Percentiles rank a stretch among this genome's conserved stretches.
Conservation (phyloP, 2,797 vertebrate species). For the Betta splendens region DNA sequence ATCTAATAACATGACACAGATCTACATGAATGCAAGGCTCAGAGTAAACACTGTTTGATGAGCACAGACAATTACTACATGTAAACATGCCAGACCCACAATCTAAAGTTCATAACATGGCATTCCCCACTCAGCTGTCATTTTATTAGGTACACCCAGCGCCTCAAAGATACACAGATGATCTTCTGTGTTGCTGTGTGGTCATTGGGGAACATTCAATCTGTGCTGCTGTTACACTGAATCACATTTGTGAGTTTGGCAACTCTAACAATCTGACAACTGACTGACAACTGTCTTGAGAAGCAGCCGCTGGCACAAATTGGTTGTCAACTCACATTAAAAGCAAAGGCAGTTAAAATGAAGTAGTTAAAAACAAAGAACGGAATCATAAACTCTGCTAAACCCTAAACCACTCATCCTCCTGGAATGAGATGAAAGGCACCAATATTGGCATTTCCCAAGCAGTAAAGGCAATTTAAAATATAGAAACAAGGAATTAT, state of each 20-base stretch:
- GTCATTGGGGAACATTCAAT: too few relatives aligned
- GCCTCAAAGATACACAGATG: too few relatives aligned
- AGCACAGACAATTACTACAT: constrained; percentile 25
- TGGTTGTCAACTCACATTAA: constrained; percentile 23
- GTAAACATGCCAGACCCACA: constrained; percentile 49
- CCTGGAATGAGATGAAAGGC: constrained; percentile 60
- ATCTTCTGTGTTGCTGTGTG: too few relatives aligned
- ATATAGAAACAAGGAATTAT: neutral
- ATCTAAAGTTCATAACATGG: constrained; percentile 4
- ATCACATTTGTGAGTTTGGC: neutral
- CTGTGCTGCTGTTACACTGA: neutral
- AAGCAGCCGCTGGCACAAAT: constrained; percentile 53
- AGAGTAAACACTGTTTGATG: constrained; percentile 40
- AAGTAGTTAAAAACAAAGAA: constrained; percentile 12
- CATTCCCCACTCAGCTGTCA: neutral
- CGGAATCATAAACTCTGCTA: constrained; percentile 16
- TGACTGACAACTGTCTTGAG: neutral
- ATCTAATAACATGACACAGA: constrained; percentile 7
- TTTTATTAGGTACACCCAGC: too few relatives aligned
- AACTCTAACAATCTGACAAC: neutral
- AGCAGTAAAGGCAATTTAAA: constrained; percentile 15
- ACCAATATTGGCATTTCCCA: constrained; percentile 37
- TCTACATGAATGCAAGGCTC: constrained; percentile 5
- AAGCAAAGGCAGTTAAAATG: constrained; percentile 30
- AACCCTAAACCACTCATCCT: constrained; percentile 13